Percentiles rank a stretch among this genome's conserved stretches.
Evolutionary conservation across 2,797 vertebrate genomes (phyloP).

Genomic region (Coranthus polyacanthus): DNA sequence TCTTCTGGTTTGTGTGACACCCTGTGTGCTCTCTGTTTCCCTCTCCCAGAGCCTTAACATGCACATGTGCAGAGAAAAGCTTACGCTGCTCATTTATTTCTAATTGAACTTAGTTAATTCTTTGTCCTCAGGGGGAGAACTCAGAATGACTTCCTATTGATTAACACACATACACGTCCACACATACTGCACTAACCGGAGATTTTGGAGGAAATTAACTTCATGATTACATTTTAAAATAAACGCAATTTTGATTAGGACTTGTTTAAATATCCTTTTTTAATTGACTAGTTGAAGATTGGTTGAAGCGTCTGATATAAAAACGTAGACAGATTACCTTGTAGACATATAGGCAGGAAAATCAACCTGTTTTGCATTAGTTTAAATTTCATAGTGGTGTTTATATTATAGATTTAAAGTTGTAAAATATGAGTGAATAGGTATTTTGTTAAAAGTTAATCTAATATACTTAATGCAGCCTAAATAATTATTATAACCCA

Average conservation of each 20-base stretch:
- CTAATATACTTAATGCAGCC: no score
- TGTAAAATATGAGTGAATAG: no score
- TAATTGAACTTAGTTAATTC: constrained; percentile 61
- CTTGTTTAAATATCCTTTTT: not conserved
- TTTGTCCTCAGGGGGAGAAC: constrained; percentile 44
- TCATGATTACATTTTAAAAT: constrained; percentile 21
- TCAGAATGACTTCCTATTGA: constrained; percentile 53
- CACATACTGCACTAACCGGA: not conserved
- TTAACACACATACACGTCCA: constrained; percentile 17
- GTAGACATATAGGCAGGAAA: no score
- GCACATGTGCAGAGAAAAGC: constrained; percentile 1
- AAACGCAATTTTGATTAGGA: constrained; percentile 12
- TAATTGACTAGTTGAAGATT: not conserved
- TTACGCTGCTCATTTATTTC: constrained; percentile 37
- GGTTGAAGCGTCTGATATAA: not conserved
- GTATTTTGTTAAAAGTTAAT: no score
- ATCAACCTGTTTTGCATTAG: no score
- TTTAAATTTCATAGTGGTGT: no score
- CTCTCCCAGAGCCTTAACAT: no score
- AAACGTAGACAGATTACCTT: no score
- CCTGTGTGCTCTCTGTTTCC: no score
- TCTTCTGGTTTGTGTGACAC: no score
- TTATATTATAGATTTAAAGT: no score
- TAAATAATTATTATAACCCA: no score
- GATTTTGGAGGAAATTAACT: constrained; percentile 10